These are phyloP conservation scores for Eilema depressum DNA, from an alignment of 2,888 invertebrate species.

Conservation along the genomic window DNA sequence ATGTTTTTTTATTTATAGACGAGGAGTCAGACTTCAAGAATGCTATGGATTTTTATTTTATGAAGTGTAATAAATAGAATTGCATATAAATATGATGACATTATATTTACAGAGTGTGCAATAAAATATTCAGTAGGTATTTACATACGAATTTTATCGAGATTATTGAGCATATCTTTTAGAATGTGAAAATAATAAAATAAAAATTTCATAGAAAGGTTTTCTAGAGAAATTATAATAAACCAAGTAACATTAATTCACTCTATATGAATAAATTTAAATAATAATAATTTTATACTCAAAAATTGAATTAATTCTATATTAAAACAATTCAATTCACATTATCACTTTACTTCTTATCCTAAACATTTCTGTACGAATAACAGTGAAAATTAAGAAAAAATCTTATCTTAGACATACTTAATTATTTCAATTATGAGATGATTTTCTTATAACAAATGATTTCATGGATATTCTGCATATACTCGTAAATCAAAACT, in stretches of 20 bases:
- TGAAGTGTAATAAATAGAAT: not conserved
- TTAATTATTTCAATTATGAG: not conserved
- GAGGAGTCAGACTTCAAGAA: not conserved
- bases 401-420: not conserved
- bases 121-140: not conserved
- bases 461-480: not conserved
- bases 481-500: too few species aligned
- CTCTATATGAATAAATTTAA: too few species aligned
- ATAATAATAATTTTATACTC: too few species aligned
- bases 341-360: not conserved
- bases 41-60: not conserved
- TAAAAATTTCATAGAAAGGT: not conserved
- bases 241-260: too few species aligned
- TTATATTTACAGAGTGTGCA: not conserved
- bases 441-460: not conserved
- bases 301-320: not conserved
- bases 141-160: not conserved
- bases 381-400: not conserved
- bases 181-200: not conserved
- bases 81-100: not conserved
- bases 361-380: not conserved
- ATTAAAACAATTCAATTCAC: not conserved
- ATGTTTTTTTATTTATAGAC: not conserved
- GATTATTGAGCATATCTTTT: slow-evolving; percentile 2
- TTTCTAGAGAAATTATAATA: not conserved